Percentiles rank a stretch among this genome's conserved stretches.
These are phyloP conservation scores for Clarias fuscus DNA, from an alignment of 2,797 vertebrate genomes.

Conservation along the genomic window DNA sequence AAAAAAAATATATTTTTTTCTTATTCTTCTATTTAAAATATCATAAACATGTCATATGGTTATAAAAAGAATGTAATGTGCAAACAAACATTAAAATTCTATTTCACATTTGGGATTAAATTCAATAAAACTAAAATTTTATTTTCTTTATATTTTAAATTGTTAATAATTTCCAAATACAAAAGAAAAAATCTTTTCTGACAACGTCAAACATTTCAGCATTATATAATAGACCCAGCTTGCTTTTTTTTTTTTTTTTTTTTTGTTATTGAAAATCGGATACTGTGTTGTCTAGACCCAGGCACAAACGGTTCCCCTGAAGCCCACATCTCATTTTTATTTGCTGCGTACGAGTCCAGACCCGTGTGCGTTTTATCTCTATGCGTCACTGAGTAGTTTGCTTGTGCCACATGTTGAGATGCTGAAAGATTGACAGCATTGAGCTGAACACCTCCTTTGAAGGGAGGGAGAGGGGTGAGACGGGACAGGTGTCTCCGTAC, in stretches of 20 bases:
- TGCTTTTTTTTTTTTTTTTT: not conserved
- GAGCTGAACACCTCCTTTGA: constrained; percentile 64
- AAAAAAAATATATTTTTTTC: no score
- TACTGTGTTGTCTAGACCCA: constrained; percentile 2
- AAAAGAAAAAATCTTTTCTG: not conserved
- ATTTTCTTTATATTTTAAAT: not conserved
- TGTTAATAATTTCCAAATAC: not conserved
- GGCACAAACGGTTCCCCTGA: not conserved
- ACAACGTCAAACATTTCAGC: not conserved
- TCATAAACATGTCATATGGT: no score
- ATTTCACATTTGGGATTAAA: not conserved
- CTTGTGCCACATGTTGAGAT: constrained; percentile 47
- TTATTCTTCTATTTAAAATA: no score
- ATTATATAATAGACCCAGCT: not conserved
- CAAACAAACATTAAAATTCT: no score
- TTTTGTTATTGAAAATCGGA: not conserved
- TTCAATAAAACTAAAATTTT: not conserved
- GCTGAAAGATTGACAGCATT: constrained; percentile 56
- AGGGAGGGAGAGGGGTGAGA: constrained; percentile 47
- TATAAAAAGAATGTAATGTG: no score
- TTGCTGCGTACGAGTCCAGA: constrained; percentile 18
- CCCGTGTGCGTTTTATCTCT: constrained; percentile 16
- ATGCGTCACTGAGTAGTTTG: constrained; percentile 35
- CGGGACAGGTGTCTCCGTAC: constrained; percentile 76
- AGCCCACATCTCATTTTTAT: constrained; percentile 14